These are phyloP conservation scores for Cydia strobilella DNA, from an alignment of 1,140 invertebrate genomes.

Conservation along the genomic window DNA sequence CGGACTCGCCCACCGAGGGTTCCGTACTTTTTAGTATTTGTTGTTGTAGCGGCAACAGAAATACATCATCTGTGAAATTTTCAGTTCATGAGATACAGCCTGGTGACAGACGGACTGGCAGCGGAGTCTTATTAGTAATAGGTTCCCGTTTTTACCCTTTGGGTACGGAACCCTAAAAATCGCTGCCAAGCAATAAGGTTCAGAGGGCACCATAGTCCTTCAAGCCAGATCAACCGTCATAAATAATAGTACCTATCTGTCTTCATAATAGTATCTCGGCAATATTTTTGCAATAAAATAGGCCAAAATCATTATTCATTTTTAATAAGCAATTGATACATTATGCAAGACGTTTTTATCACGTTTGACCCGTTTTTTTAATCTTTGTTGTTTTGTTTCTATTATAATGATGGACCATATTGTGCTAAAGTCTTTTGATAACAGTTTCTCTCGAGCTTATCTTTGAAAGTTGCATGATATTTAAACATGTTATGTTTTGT, in stretches of 20 bases:
- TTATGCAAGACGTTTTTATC: slow-evolving; percentile 32
- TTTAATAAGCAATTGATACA: slow-evolving; percentile 32
- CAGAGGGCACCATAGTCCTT: neutral
- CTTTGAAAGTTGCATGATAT: slow-evolving; percentile 23
- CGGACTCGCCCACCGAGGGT: too few relatives aligned
- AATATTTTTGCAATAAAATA: slow-evolving; percentile 28
- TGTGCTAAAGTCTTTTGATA: slow-evolving; percentile 19
- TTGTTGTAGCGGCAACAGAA: too few relatives aligned
- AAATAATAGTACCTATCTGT: slow-evolving; percentile 5
- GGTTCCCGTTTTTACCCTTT: too few relatives aligned
- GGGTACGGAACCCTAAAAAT: too few relatives aligned
- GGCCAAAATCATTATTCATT: slow-evolving; percentile 27
- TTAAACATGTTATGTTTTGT: slow-evolving; percentile 23
- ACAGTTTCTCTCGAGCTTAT: neutral
- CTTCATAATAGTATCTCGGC: slow-evolving; percentile 22
- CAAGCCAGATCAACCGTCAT: neutral
- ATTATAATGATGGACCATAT: slow-evolving; percentile 19
- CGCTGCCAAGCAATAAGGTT: neutral
- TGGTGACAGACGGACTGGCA: too few relatives aligned
- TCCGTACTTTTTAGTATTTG: too few relatives aligned
- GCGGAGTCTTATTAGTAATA: too few relatives aligned
- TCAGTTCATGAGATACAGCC: too few relatives aligned
- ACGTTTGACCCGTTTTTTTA: slow-evolving; percentile 26
- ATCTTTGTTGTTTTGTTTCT: slow-evolving; percentile 28
- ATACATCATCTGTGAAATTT: too few relatives aligned